Base-by-base conservation (phyloP, 1,140 invertebrate genomes). In the Temnothorax nylanderi region DNA sequence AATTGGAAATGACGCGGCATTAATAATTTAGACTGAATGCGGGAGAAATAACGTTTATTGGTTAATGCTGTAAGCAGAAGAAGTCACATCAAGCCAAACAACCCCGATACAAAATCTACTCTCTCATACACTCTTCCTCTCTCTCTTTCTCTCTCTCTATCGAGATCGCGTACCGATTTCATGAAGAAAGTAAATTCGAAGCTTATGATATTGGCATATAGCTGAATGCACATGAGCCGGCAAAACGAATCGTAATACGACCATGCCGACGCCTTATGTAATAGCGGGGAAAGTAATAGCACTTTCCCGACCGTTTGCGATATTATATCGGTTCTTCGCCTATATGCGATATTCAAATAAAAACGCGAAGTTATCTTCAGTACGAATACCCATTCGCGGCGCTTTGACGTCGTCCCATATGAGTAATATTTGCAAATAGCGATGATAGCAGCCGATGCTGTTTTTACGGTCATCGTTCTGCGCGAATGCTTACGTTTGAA, bases 211-310 rank as follows among this genome's bases (percentile, higher is more conserved):
- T 85, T 76, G 65, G 58, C 65, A 76, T 84, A 64, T 47, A 54
- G 65, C 16, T 64, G 78, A 82, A 64, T 72, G 78, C 78, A 62
- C 67, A 71, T 64, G 85, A 71, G 41, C 41, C 67, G 67, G 62
- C 37, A 44, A 44, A 86, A 78, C 85, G 62, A 82, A 88, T 87
- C 87, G 77, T 65, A 88, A 87, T 37, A 69, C 54, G 74, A 76
- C 65, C 81, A 64, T 74, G 81, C 62, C 69, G 69, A 88, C 78
- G 81, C 78, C 88, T 89, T 85, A 76, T 44, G 86, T 89, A 89
- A 89, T 89, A 82, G 56, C 44, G 69, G 54, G 13, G 69, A 84
- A 84, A 84, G 80, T 84, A 84, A 84, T 85, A 89, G 71, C 62
- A 74, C 60, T 67, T 72, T 86, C 72, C 58, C 85, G 41, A 78